phyloP scores from a whole-genome alignment of 2,888 invertebrate genomes.

The Vanessa cardui region DNA sequence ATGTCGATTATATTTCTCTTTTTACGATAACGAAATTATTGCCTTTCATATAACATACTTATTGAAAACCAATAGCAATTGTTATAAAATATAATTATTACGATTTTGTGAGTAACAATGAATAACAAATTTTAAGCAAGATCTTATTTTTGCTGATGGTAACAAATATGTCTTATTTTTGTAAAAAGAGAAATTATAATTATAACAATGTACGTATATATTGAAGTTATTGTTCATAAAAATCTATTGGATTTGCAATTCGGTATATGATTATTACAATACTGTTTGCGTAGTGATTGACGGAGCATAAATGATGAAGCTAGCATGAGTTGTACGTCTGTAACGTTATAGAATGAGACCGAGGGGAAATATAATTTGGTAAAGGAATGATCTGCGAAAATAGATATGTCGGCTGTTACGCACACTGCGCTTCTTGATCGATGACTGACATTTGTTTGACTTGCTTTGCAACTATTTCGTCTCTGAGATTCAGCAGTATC shows the following conservation, averaged over 20 bases:
- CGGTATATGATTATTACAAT: constrained; percentile 35
- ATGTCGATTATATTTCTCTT: constrained; percentile 31
- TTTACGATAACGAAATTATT: constrained; percentile 1
- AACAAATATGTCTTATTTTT: too few species aligned
- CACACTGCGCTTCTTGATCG: constrained; percentile 70
- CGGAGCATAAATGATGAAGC: constrained; percentile 50
- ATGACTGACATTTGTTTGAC: constrained; percentile 68
- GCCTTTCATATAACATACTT: not conserved
- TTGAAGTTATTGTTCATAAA: constrained; percentile 7
- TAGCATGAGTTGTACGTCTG: constrained; percentile 46
- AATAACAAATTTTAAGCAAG: too few species aligned
- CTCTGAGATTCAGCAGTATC: constrained; percentile 31
- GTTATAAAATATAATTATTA: too few species aligned
- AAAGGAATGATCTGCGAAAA: constrained; percentile 78
- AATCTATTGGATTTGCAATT: constrained; percentile 7
- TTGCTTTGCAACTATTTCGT: constrained; percentile 34
- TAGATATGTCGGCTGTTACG: constrained; percentile 75
- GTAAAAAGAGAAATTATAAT: too few species aligned
- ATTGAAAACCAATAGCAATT: not conserved
- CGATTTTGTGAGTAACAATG: not conserved
- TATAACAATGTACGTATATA: not conserved
- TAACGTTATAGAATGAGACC: constrained; percentile 45
- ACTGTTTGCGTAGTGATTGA: constrained; percentile 39
- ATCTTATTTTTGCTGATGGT: too few species aligned
- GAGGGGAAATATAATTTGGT: constrained; percentile 69